phyloP scores from a whole-genome alignment of 2,888 invertebrate genomes.

The Thera britannica region DNA sequence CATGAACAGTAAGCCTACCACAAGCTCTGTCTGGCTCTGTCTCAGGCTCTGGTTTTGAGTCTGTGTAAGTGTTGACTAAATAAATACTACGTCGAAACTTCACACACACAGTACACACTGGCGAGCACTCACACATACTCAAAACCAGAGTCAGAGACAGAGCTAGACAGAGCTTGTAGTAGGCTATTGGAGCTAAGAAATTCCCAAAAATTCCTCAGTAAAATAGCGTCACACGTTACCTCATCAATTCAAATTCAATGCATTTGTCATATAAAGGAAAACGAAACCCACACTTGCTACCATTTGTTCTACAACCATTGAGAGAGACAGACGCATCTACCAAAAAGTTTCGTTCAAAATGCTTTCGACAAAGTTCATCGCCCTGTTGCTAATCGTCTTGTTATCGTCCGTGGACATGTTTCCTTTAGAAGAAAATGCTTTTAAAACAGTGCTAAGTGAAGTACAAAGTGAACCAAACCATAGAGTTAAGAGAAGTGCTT shows the following conservation, averaged over 20 bases:
- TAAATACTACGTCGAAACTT: too few relatives aligned
- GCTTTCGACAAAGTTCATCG: conserved; percentile 5
- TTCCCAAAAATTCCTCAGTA: not conserved
- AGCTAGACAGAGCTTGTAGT: too few relatives aligned
- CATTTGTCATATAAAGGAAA: not conserved
- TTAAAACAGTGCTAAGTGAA: not conserved
- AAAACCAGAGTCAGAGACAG: too few relatives aligned
- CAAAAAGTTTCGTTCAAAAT: not conserved
- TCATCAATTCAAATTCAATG: not conserved
- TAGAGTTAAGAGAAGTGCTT: not conserved
- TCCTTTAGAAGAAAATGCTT: not conserved
- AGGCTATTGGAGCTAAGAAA: not conserved
- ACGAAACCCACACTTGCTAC: not conserved
- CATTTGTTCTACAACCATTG: not conserved
- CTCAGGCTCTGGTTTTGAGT: too few relatives aligned
- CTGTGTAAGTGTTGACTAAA: too few relatives aligned
- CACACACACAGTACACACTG: too few relatives aligned
- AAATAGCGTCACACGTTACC: not conserved
- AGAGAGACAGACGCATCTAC: not conserved
- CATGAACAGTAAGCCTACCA: too few relatives aligned
- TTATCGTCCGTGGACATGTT: conserved; percentile 12
- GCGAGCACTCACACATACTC: too few relatives aligned
- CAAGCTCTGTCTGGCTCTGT: too few relatives aligned
- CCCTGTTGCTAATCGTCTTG: not conserved
- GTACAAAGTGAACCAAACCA: conserved; percentile 7